Evolutionary conservation across 53 echinoderm and acorn worm genomes (phyloP).

Genomic region (Crossaster papposus): DNA sequence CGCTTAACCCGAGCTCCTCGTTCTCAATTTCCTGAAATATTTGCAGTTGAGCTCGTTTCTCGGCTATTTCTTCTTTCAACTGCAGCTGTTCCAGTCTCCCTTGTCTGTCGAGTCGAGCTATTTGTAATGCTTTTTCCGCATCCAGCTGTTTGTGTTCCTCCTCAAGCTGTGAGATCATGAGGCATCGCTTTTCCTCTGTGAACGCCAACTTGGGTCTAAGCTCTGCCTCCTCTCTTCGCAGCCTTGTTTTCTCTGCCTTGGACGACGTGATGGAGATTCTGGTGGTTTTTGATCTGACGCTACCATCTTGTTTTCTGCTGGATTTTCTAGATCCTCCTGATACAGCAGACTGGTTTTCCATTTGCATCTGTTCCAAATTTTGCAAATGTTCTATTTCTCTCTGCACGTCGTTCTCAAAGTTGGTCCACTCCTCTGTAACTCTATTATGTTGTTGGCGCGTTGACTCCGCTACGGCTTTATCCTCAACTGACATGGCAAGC

Average conservation of each 20-base stretch:
- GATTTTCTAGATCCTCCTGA: constrained; percentile 8
- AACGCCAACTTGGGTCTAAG: neutral
- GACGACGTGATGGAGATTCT: neutral
- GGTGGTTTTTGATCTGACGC: neutral
- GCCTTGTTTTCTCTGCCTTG: neutral
- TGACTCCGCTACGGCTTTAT: no score
- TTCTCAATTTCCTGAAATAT: constrained; percentile 5
- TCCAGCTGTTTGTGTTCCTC: neutral
- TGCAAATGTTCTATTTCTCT: no score
- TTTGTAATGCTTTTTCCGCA: neutral
- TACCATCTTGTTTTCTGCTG: neutral
- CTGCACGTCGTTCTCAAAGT: no score
- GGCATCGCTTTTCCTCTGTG: neutral
- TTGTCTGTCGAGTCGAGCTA: neutral
- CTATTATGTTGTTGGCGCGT: no score
- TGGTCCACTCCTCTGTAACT: no score
- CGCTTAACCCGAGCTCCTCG: neutral
- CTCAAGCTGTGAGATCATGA: neutral
- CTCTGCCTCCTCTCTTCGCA: neutral
- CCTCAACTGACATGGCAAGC: no score
- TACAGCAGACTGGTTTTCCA: no score
- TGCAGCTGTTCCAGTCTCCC: constrained; percentile 22
- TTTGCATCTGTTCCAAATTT: no score
- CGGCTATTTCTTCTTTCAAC: constrained; percentile 27
- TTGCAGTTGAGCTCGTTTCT: constrained; percentile 11